Evolutionary conservation across 2,888 invertebrate genomes (phyloP).

Genomic region (Amphiduros pacificus): DNA sequence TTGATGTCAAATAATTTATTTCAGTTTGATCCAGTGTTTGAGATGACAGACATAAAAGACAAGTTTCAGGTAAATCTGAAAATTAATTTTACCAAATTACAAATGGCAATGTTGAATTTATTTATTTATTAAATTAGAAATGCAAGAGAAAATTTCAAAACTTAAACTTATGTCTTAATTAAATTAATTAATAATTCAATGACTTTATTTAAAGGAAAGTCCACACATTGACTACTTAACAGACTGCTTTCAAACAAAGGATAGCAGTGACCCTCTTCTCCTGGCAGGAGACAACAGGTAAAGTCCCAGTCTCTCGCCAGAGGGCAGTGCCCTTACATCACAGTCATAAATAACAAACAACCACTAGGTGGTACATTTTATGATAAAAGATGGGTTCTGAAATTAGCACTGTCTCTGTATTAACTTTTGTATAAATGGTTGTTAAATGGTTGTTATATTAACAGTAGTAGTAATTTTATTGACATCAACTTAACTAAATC

Average conservation of each 20-base stretch:
- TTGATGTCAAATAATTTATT: no score
- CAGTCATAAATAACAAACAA: no score
- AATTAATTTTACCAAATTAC: neutral
- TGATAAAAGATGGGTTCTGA: no score
- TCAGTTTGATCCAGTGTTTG: conserved; percentile 3
- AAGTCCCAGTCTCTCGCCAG: no score
- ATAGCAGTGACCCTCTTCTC: neutral
- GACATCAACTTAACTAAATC: no score
- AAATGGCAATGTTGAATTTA: neutral
- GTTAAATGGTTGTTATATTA: no score
- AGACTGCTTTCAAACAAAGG: conserved; percentile 3
- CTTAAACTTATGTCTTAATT: neutral
- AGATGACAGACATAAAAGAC: conserved; percentile 5
- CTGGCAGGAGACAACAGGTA: conserved; percentile 5
- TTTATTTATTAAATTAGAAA: neutral
- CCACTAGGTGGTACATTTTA: no score
- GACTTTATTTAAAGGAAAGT: neutral
- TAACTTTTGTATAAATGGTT: no score
- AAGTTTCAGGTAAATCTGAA: neutral
- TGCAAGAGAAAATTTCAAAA: neutral
- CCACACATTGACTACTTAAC: conserved; percentile 5
- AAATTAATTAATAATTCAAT: neutral
- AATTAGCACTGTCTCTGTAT: no score
- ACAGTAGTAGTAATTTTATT: no score
- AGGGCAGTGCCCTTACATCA: no score